Base-by-base conservation (phyloP, 2,888 invertebrate species). In the Epinotia ramella region DNA sequence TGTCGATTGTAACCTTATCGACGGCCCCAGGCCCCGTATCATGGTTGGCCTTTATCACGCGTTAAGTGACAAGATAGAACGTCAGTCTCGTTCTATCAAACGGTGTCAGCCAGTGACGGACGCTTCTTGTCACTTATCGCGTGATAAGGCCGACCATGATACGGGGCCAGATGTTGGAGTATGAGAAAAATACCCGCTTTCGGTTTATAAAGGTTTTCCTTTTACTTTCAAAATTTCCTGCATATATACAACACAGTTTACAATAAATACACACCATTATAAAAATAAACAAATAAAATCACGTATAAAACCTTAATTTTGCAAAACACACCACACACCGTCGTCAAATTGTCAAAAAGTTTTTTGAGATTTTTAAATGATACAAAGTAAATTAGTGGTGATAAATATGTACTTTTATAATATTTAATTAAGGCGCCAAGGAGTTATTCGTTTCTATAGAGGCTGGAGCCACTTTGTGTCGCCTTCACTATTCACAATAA, bases 201-300 rank as follows among this genome's bases (percentile, higher is more conserved):
- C n/a, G 69, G 46, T 59, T 46, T 60, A 46, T 24, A 49, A 33
- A 13, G 44, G 6, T 28, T 53, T 33, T 18, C 53, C 2, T 66
- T 66, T 87, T 18, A 77, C 74, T 69, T 69, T 69, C 2, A 69
- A 60, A 69, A 69, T 69, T 69, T 69, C 46, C 59, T 70, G 53
- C 53, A 49, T 59, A 59, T 57, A 68, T 46, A 68, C 46, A 49
- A 71, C 60, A 28, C 67, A 67, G 53, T 60, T 75, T 53, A 53
- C 46, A 66, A 75, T 71, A 75, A 75, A 75, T 70, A 73, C 60
- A 75, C 70, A 66, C 33, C 57, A 75, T 20, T 71, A 66, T 65
- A 71, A 71, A 64, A 66, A 75, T 70, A 65, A 65, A 75, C 28
- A 60, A 73, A 60, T 75, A 75, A 53, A 75, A 60, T 11, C 28